A percentile compares a stretch with the other conserved stretches of the same genome.
phyloP scores from a whole-genome alignment of 2,888 invertebrate genomes.

The Sepiola atlantica region DNA sequence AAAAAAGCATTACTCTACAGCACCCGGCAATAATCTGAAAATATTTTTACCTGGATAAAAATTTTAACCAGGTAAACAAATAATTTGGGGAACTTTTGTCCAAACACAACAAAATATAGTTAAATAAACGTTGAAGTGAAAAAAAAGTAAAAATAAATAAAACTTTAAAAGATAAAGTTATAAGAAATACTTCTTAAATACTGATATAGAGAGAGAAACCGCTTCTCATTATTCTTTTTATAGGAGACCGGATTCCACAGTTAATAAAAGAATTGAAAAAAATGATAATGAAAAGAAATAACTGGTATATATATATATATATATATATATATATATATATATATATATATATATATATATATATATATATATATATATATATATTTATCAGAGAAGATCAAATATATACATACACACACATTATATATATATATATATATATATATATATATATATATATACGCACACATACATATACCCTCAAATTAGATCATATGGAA shows the following conservation, averaged over 20 bases:
- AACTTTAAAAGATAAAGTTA: background rate
- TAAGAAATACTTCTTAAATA: background rate
- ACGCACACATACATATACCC: too few species aligned
- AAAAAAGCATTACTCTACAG: background rate
- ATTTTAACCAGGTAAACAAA: background rate
- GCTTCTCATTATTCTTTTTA: background rate
- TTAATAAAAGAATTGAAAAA: background rate
- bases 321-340: background rate
- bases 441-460: too few species aligned
- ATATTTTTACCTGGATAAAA: background rate
- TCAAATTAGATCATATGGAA: too few species aligned
- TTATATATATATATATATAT: too few species aligned
- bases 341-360: too few species aligned
- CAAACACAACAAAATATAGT: background rate
- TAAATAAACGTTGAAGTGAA: background rate
- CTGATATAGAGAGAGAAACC: background rate
- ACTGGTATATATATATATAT: too few species aligned
- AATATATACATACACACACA: too few species aligned
- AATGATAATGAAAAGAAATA: background rate
- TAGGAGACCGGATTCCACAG: background rate
- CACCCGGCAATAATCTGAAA: background rate
- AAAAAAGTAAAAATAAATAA: background rate
- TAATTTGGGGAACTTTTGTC: background rate
- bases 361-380: background rate
- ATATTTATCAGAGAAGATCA: too few species aligned